These are phyloP conservation scores for Zeugodacus cucurbitae DNA, from an alignment of 1,140 invertebrate genomes.

Conservation along the genomic window DNA sequence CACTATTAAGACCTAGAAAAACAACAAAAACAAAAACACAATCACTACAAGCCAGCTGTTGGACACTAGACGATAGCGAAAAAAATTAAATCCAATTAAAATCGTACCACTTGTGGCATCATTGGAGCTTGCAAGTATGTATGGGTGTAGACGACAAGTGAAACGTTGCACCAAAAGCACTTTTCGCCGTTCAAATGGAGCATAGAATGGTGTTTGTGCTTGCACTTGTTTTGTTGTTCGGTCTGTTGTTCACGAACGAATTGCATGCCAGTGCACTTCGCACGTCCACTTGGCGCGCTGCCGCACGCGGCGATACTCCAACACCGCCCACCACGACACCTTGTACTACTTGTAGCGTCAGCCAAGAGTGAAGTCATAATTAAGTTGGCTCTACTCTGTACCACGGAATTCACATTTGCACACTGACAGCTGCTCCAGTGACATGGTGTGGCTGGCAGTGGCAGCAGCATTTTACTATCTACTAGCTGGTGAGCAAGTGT, in stretches of 20 bases:
- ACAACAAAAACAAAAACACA: background rate
- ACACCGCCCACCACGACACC: background rate
- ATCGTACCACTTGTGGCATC: background rate
- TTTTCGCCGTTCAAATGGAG: background rate
- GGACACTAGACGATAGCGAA: background rate
- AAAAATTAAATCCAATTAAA: slow-evolving; percentile 37
- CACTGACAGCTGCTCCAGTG: background rate
- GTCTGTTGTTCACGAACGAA: background rate
- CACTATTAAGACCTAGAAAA: background rate
- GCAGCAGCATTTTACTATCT: background rate
- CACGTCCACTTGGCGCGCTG: background rate
- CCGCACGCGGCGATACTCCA: background rate
- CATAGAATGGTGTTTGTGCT: background rate
- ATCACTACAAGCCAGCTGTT: background rate
- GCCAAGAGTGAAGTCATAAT: background rate
- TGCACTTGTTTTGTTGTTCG: background rate
- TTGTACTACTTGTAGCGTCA: background rate
- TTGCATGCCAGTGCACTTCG: slow-evolving; percentile 1
- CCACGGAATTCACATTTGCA: background rate
- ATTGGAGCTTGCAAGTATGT: background rate
- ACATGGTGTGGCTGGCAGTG: slow-evolving; percentile 10
- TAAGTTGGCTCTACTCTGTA: background rate
- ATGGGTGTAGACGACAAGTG: background rate
- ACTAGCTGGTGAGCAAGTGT: background rate
- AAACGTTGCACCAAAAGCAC: background rate